Percentiles rank a stretch among this genome's conserved stretches.
phyloP scores from a whole-genome alignment of 2,113 vertebrate genomes.

The Chloebia gouldiae region DNA sequence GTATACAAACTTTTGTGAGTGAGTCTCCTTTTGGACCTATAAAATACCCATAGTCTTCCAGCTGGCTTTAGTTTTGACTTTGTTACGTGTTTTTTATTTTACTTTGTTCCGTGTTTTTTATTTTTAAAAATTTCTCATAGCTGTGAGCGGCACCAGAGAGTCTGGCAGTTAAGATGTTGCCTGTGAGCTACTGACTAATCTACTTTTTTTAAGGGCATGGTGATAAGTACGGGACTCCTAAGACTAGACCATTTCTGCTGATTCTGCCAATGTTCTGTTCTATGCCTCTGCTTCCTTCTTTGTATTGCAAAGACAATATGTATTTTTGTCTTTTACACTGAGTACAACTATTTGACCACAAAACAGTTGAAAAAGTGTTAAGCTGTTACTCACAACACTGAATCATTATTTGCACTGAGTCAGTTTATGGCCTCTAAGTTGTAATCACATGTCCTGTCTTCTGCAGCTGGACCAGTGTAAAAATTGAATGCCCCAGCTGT shows the following conservation, averaged over 20 bases:
- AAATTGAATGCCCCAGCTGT: neutral
- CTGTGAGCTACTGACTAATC: neutral
- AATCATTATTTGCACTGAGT: neutral
- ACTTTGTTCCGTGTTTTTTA: neutral
- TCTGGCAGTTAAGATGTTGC: neutral
- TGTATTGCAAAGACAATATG: neutral
- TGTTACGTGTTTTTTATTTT: neutral
- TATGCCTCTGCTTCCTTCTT: neutral
- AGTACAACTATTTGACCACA: neutral
- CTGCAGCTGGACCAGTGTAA: neutral
- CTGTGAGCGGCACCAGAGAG: neutral
- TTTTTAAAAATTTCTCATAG: neutral
- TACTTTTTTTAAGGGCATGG: neutral
- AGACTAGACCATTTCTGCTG: neutral
- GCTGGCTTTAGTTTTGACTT: neutral
- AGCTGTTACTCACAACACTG: neutral
- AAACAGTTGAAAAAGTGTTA: neutral
- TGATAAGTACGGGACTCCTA: neutral
- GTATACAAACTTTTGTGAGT: neutral
- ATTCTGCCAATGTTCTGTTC: neutral
- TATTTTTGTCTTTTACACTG: neutral
- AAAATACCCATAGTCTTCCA: neutral
- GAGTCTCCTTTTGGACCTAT: neutral
- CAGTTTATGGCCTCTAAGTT: neutral
- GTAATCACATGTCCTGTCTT: neutral